Conservation (phyloP, 2,113 vertebrate species). For the Percopsis transmontana region DNA sequence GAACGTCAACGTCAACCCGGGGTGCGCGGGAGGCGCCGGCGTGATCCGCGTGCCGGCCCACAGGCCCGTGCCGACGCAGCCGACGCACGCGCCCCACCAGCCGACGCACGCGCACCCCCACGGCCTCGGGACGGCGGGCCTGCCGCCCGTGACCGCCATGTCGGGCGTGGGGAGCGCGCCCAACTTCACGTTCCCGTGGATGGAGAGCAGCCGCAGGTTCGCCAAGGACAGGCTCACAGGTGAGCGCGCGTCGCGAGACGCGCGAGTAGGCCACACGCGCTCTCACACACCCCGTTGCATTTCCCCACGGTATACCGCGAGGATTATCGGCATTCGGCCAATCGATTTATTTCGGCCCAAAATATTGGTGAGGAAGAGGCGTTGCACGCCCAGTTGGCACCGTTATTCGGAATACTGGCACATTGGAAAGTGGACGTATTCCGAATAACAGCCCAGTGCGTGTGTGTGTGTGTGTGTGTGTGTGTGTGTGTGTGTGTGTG, state of each 20-base stretch:
- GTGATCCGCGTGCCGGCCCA: conserved; percentile 83
- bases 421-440: no score
- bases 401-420: no score
- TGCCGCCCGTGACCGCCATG: conserved; percentile 67
- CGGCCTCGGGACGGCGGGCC: conserved; percentile 57
- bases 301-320: not conserved
- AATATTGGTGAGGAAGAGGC: no score
- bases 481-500: no score
- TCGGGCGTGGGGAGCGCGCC: conserved; percentile 77
- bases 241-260: conserved; percentile 64
- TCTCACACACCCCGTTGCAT: not conserved
- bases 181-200: conserved; percentile 92
- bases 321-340: no score
- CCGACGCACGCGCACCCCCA: conserved; percentile 71
- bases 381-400: no score
- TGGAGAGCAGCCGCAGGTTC: conserved; percentile 89
- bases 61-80: conserved; percentile 80
- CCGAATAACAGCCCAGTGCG: no score
- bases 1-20: conserved; percentile 82
- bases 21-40: conserved; percentile 77
- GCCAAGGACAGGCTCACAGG: conserved; percentile 93
- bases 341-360: no score
- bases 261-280: not conserved
- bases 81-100: conserved; percentile 60
- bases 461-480: no score